These are phyloP conservation scores for Prinia subflava DNA, from an alignment of 2,113 vertebrate genomes.

Conservation along the genomic window DNA sequence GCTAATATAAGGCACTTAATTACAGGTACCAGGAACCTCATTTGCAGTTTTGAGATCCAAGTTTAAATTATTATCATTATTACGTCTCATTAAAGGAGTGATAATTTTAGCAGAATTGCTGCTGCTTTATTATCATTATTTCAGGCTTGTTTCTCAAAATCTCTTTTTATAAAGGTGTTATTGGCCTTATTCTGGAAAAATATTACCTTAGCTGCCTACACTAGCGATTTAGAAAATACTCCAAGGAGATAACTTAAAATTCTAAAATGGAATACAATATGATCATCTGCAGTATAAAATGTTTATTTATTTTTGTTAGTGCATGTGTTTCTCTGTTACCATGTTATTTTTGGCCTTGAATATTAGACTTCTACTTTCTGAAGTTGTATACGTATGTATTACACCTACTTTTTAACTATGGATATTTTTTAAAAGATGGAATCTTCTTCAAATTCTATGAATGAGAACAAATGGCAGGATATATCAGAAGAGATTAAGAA, in stretches of 20 bases:
- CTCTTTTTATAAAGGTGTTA: background rate
- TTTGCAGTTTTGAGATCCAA: background rate
- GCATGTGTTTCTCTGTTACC: background rate
- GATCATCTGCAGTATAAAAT: background rate
- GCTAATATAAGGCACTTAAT: background rate
- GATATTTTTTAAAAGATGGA: conserved; percentile 80
- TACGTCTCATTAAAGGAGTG: background rate
- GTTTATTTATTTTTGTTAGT: background rate
- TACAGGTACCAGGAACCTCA: background rate
- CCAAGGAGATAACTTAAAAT: background rate
- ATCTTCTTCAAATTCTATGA: conserved; percentile 80
- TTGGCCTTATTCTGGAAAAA: background rate
- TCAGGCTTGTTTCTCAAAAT: background rate
- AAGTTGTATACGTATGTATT: background rate
- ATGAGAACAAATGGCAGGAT: conserved; percentile 90
- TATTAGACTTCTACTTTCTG: background rate
- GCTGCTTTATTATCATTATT: background rate
- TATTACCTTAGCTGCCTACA: background rate
- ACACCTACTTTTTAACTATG: conserved; percentile 14
- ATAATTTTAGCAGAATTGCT: background rate
- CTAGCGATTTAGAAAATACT: background rate
- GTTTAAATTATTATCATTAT: background rate
- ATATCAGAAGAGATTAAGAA: conserved; percentile 94
- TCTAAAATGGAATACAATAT: background rate
- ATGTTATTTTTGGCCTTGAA: background rate